Conservation (phyloP, 1,140 invertebrate genomes). For the Saccostrea echinata region DNA sequence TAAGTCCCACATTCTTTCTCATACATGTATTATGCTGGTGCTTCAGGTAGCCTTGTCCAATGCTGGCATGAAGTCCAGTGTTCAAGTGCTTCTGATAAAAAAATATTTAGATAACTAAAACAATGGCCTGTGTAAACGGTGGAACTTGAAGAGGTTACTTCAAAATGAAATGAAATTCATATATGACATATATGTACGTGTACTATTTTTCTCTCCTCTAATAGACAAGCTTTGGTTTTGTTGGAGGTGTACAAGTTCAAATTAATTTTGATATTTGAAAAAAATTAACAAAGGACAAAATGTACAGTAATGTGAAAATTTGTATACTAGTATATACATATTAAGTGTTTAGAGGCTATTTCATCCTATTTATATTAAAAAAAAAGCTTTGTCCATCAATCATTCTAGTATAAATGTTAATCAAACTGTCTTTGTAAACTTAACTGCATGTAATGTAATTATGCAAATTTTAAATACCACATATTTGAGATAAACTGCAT, state of each 20-base stretch:
- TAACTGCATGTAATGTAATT: background rate
- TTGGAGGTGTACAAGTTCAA: too few species aligned
- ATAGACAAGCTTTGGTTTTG: background rate
- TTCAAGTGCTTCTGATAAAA: background rate
- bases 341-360: background rate
- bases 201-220: background rate
- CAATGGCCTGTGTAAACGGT: background rate
- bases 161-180: background rate
- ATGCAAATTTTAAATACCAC: background rate
- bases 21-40: background rate
- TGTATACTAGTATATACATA: too few species aligned
- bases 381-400: background rate
- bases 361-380: background rate
- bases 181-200: background rate
- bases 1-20: background rate
- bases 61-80: conserved; percentile 21
- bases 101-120: conserved; percentile 35
- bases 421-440: background rate
- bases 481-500: background rate
- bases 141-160: background rate
- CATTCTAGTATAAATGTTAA: background rate
- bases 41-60: background rate
- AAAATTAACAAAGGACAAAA: background rate
- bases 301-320: background rate
- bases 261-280: background rate